phyloP scores from a whole-genome alignment of 2,797 vertebrate genomes.

The Rhincodon typus region DNA sequence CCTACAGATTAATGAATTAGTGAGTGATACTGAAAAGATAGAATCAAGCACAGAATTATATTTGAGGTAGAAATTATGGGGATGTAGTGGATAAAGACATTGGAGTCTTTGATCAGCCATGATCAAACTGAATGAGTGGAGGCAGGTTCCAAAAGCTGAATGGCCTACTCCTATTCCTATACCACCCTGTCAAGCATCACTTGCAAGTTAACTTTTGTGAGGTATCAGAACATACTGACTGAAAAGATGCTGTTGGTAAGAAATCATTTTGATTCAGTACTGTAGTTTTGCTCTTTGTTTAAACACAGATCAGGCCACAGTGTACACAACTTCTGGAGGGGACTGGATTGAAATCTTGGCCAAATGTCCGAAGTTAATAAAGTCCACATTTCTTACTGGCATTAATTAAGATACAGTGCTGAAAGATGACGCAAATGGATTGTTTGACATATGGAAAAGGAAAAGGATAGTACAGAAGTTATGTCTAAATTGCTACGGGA shows the following conservation, averaged over 20 bases:
- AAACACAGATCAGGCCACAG: neutral
- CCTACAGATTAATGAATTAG: neutral
- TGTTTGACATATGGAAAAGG: neutral
- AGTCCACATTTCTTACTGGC: neutral
- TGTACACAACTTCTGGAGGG: neutral
- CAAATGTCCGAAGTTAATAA: slow-evolving; percentile 7
- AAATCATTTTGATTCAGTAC: neutral
- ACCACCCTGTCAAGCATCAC: neutral
- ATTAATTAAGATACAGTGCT: neutral
- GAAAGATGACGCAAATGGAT: neutral
- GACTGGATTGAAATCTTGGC: neutral
- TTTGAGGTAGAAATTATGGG: too few relatives aligned
- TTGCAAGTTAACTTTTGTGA: neutral
- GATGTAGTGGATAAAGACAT: too few relatives aligned
- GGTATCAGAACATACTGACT: neutral
- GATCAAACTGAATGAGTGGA: too few relatives aligned
- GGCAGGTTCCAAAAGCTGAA: too few relatives aligned
- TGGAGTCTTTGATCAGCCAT: too few relatives aligned
- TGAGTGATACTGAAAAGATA: too few relatives aligned
- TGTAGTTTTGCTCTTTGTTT: neutral
- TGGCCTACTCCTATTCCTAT: neutral
- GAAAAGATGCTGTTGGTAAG: neutral
- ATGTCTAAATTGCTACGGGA: too few relatives aligned
- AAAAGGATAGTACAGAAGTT: neutral
- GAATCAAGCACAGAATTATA: too few relatives aligned